Evolutionary conservation across 1,140 invertebrate species (phyloP).

Genomic region (Drosophila sechellia): DNA sequence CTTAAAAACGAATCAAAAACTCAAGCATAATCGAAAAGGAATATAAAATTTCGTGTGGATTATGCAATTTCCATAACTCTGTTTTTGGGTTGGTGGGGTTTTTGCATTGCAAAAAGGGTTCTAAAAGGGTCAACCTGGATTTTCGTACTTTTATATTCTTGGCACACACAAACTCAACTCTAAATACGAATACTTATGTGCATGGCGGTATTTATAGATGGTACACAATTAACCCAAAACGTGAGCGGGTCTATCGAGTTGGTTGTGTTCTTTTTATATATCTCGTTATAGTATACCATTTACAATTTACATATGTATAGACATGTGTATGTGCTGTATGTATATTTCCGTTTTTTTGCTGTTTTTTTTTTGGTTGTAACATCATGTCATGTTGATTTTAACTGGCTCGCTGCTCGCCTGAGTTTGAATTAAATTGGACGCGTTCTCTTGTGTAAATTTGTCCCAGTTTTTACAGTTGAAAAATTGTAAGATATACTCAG

Average conservation of each 20-base stretch:
- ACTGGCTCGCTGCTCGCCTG: constrained; percentile 41
- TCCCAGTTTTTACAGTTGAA: constrained; percentile 6
- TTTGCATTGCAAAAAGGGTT: constrained; percentile 21
- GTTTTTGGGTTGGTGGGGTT: constrained; percentile 11
- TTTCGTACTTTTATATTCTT: constrained; percentile 33
- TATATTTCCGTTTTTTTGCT: constrained; percentile 12
- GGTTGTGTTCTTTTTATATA: constrained; percentile 39
- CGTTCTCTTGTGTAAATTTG: constrained; percentile 51
- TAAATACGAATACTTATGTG: constrained; percentile 51
- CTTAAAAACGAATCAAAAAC: constrained; percentile 37
- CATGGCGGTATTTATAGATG: constrained; percentile 35
- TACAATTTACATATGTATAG: constrained; percentile 61
- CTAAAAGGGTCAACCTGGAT: constrained; percentile 18
- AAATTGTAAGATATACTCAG: background rate
- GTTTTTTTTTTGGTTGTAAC: constrained; percentile 15
- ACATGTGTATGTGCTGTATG: constrained; percentile 1
- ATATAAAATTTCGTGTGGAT: constrained; percentile 29
- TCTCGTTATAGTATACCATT: constrained; percentile 50
- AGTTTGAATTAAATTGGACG: constrained; percentile 40
- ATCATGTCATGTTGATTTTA: constrained; percentile 52
- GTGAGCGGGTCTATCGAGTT: constrained; percentile 44
- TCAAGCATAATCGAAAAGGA: constrained; percentile 17
- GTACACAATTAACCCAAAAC: constrained; percentile 62
- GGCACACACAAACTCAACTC: constrained; percentile 47
- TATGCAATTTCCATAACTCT: constrained; percentile 41